Evolutionary conservation across 2,797 vertebrate species (phyloP), one percentile per base, ranked within the genome.

Genomic region (Pseudochaenichthys georgianus): DNA sequence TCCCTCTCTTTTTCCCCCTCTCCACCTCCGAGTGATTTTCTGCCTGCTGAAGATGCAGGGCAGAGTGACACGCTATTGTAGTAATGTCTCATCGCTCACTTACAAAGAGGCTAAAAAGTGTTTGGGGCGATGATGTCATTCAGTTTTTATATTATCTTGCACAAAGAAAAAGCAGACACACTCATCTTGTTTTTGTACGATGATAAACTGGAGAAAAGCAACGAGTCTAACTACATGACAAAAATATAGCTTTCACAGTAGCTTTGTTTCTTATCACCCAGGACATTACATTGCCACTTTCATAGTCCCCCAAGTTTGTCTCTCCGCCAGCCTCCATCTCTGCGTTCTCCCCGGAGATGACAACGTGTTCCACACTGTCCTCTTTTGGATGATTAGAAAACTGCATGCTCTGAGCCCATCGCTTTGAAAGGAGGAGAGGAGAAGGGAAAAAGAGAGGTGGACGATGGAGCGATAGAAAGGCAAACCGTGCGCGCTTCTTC

Each of bases 281-380:
- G 79, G 68, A 79, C 75, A 70, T 43, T 62, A 62, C 57, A 63
- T 13, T 51, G 68, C 64, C 59, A 23, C 76, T 68, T 42, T 38
- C 28, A 59, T 4, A 13, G 7, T 43, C 51, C 51, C 38, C 42
- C 46, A 61, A 81, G 53, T 64, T 77, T 61, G 34, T 75, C 65
- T 77, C 68, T 77, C 70, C n/a, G 48, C 19, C 46, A 57, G 54
- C 19, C 12, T 52, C 41, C 48, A 41, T 57, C 43, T 21, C 64
- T 23, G 28, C 65, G 38, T 47, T 64, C 85, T 92, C 93, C 85
- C 91, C 13, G 81, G 91, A 94, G 90, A 93, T 84, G 88, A 87
- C 87, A 88, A 60, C 73, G 54, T 89, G 92, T 89, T 93, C 92
- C 92, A 95, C 93, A 95, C 88, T 94, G 95, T 88, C 94, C 94